These are phyloP conservation scores for Patiria pectinifera DNA, from an alignment of 53 echinoderm and acorn worm species.

Conservation along the genomic window DNA sequence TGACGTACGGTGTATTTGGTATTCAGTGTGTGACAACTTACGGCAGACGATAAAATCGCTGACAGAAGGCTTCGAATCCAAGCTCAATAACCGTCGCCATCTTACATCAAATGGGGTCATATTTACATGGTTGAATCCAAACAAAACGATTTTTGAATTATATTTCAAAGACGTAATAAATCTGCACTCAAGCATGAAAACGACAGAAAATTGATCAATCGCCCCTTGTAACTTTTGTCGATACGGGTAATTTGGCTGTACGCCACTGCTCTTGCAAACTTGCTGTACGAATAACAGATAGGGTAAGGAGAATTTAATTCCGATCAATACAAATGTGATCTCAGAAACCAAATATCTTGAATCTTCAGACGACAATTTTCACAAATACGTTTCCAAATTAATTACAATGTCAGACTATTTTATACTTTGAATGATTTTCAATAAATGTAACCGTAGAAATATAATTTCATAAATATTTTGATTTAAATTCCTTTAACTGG, in stretches of 20 bases:
- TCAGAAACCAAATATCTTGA: not conserved
- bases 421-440: too few relatives aligned
- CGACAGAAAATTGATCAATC: slow-evolving; percentile 78
- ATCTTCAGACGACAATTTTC: not conserved
- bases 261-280: slow-evolving; percentile 74
- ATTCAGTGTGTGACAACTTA: slow-evolving; percentile 61
- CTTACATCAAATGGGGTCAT: slow-evolving; percentile 50
- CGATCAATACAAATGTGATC: not conserved
- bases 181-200: slow-evolving; percentile 84
- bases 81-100: slow-evolving; percentile 69
- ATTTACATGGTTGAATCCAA: slow-evolving; percentile 55
- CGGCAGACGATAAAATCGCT: slow-evolving; percentile 65
- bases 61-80: slow-evolving; percentile 54
- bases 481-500: slow-evolving; percentile 26
- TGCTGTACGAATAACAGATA: slow-evolving; percentile 59
- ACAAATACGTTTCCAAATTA: not conserved
- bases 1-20: slow-evolving; percentile 50
- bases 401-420: too few relatives aligned
- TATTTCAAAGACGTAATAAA: slow-evolving; percentile 49
- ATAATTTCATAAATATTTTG: not conserved
- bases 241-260: slow-evolving; percentile 75
- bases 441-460: not conserved
- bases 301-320: slow-evolving; percentile 62
- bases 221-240: slow-evolving; percentile 79
- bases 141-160: slow-evolving; percentile 64